Evolutionary conservation across 1,140 invertebrate genomes (phyloP).

Genomic region (Drosophila chauvacae): DNA sequence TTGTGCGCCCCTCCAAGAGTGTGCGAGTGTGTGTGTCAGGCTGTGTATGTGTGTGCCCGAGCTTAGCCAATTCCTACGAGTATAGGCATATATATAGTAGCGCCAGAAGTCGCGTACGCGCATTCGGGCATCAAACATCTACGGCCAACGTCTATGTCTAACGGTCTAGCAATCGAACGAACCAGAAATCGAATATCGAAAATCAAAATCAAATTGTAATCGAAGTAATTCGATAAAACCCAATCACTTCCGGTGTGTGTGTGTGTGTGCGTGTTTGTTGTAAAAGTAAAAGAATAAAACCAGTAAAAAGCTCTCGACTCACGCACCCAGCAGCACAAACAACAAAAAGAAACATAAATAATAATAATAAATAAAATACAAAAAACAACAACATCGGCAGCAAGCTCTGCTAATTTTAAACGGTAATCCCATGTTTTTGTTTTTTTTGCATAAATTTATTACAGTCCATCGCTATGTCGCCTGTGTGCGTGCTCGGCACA

Average conservation of each 20-base stretch:
- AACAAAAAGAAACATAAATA: slow-evolving; percentile 35
- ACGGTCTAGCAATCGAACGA: slow-evolving; percentile 39
- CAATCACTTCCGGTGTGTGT: slow-evolving; percentile 61
- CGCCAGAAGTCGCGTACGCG: slow-evolving; percentile 70
- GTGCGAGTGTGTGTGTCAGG: slow-evolving; percentile 15
- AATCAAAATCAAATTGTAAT: slow-evolving; percentile 11
- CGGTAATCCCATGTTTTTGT: slow-evolving; percentile 70
- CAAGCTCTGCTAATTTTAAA: slow-evolving; percentile 70
- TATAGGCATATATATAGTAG: slow-evolving; percentile 68
- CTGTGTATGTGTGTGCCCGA: slow-evolving; percentile 15
- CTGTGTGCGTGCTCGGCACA: slow-evolving; percentile 16
- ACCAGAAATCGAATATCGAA: slow-evolving; percentile 26
- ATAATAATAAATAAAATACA: slow-evolving; percentile 30
- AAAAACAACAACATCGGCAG: slow-evolving; percentile 32
- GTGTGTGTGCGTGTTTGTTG: slow-evolving; percentile 14
- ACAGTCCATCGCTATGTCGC: slow-evolving; percentile 19
- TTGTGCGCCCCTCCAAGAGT: slow-evolving; percentile 46
- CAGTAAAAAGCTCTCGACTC: slow-evolving; percentile 24
- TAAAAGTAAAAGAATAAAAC: slow-evolving; percentile 29
- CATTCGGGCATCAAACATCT: slow-evolving; percentile 68
- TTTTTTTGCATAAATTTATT: slow-evolving; percentile 44
- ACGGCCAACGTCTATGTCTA: slow-evolving; percentile 30
- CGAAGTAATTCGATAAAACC: slow-evolving; percentile 21
- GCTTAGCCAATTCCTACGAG: slow-evolving; percentile 65
- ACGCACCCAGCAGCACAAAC: slow-evolving; percentile 46